Evolutionary conservation across 2,113 vertebrate genomes (phyloP).

Genomic region (Prietella phreatophila): DNA sequence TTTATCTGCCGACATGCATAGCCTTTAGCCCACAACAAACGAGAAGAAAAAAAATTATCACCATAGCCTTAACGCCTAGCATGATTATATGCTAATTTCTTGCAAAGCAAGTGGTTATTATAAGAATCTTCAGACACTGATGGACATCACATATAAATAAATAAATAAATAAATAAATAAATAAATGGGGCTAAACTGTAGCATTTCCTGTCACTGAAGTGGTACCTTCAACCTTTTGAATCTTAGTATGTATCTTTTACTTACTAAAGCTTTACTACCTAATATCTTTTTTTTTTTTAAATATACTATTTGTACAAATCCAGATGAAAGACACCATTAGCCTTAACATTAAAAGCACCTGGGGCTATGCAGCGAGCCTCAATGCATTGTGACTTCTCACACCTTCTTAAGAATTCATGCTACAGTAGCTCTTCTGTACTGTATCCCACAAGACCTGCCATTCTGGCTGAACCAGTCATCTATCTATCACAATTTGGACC

Average conservation of each 20-base stretch:
- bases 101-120: conserved; percentile 52
- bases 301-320: neutral
- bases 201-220: neutral
- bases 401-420: too few relatives aligned
- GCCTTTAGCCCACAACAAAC: neutral
- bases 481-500: too few relatives aligned
- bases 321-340: neutral
- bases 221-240: neutral
- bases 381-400: too few relatives aligned
- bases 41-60: neutral
- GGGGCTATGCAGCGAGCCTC: too few relatives aligned
- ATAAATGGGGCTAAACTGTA: neutral
- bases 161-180: neutral
- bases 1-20: neutral
- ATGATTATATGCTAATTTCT: conserved; percentile 60
- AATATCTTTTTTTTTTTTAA: neutral
- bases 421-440: too few relatives aligned
- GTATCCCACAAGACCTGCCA: too few relatives aligned
- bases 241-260: neutral
- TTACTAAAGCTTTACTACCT: neutral
- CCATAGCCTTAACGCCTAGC: neutral
- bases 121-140: conserved; percentile 37
- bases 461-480: too few relatives aligned
- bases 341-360: too few relatives aligned
- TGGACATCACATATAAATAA: conserved; percentile 21